Evolutionary conservation across 1,140 invertebrate genomes (phyloP), one percentile per base, ranked within the genome.

Genomic region (Drosophila parabipectinata): DNA sequence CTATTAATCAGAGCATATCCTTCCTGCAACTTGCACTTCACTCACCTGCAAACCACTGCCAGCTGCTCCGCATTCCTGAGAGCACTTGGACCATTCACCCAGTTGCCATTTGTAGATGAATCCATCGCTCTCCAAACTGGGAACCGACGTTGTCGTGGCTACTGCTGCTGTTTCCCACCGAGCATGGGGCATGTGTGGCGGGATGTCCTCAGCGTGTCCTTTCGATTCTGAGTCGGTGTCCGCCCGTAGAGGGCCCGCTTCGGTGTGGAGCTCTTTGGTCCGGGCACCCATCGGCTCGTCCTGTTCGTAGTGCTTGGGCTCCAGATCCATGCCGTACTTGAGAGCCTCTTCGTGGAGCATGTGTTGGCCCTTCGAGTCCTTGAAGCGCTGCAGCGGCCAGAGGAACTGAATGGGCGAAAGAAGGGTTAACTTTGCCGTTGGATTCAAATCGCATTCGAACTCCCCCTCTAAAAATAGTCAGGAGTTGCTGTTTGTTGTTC

Each of bases 71-170:
- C 98, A 99, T 8, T 95, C 95, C 79, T 96, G 95, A 2, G 96
- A 97, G 92, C 98, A 99, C 28, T 94, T 93, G 1, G 97, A 97
- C 97, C 97, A 98, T 26, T 96, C 94, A 1, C 95, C 95, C 5
- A 96, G 94, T 66, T 95, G 93, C 97, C 97, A 98, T 77, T 95
- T 94, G 85, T 96, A 97, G 79, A 95, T 93, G 62, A 95, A 92
- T 60, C 94, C 93, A 39, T 94, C 94, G 37, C 15, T 62, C 8
- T 60, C 45, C 1, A 30, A 14, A 34, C 53, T 58, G 7, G 83
- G 60, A 39, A 37, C 37, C 9, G 61, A n/a, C 45, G 60, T 50
- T 24, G 66, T 56, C 4, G 54, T 45, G 55, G 52, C 45, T 28
- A 24, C 24, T 44, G 56, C 50, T 54, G 81, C 64, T 18, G 64